These are phyloP conservation scores for Felis catus DNA, from an alignment of 2,113 vertebrate genomes.

Conservation along the genomic window DNA sequence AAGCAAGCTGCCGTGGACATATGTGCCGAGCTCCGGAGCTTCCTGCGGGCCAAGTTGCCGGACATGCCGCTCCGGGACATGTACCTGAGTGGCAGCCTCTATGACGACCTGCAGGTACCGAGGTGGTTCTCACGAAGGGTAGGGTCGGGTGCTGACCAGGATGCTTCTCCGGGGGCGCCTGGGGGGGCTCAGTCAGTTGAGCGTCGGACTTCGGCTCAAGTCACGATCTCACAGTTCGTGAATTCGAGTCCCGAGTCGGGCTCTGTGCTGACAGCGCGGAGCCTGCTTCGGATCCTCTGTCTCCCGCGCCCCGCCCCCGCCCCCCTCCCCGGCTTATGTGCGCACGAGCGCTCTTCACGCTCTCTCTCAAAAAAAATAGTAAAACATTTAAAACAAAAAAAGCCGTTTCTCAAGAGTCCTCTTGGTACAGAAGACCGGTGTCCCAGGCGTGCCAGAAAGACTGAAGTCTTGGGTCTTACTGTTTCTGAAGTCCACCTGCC, in stretches of 20 bases:
- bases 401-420: background rate
- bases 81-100: slow-evolving; percentile 98
- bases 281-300: too few species aligned
- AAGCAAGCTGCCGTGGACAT: slow-evolving; percentile 96
- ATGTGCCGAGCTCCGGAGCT: slow-evolving; percentile 94
- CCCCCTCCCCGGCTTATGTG: too few species aligned
- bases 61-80: slow-evolving; percentile 99
- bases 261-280: too few species aligned
- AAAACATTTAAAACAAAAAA: too few species aligned
- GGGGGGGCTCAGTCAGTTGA: too few species aligned
- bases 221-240: too few species aligned
- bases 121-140: fast-evolving
- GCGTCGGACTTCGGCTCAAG: too few species aligned
- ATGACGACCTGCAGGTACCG: slow-evolving; percentile 95
- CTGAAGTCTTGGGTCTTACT: background rate
- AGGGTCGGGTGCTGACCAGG: background rate
- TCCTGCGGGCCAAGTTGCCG: slow-evolving; percentile 94
- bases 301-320: fast-evolving
- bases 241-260: too few species aligned
- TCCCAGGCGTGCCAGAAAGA: background rate
- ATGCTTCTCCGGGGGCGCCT: background rate
- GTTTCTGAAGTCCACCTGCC: background rate
- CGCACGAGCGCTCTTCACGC: too few species aligned
- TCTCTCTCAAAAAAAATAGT: too few species aligned
- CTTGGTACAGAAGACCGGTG: background rate